Conservation (phyloP, 2,797 vertebrate species). For the Sciaenops ocellatus region DNA sequence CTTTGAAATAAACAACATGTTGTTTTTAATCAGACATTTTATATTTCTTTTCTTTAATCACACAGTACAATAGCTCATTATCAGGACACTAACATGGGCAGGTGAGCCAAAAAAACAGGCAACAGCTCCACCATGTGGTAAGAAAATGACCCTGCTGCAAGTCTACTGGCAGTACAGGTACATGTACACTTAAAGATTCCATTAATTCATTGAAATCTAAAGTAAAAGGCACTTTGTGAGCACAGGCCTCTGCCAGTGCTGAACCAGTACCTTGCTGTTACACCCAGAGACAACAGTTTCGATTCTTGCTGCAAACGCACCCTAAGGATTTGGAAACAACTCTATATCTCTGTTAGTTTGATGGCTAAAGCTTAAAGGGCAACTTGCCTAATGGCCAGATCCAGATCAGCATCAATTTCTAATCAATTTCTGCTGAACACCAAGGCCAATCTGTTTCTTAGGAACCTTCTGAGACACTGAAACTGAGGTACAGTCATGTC, state of each 20-base stretch:
- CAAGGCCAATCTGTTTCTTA: background rate
- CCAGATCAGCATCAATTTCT: background rate
- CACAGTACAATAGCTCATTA: background rate
- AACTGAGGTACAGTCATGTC: background rate
- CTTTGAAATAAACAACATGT: slow-evolving; percentile 71
- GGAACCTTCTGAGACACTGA: background rate
- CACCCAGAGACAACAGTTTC: background rate
- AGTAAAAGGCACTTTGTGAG: background rate
- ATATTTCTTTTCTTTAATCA: background rate
- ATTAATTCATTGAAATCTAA: slow-evolving; percentile 4
- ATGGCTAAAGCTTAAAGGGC: background rate
- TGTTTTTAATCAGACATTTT: background rate
- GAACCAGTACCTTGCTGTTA: slow-evolving; percentile 3
- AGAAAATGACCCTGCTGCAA: slow-evolving; percentile 20
- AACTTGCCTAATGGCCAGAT: background rate
- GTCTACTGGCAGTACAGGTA: slow-evolving; percentile 4
- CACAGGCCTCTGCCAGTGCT: background rate
- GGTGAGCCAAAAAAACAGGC: slow-evolving; percentile 17
- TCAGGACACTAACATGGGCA: slow-evolving; percentile 1
- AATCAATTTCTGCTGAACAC: background rate
- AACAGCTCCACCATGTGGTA: slow-evolving; percentile 78
- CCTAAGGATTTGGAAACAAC: background rate
- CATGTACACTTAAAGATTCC: background rate
- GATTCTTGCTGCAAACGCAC: slow-evolving; percentile 18
- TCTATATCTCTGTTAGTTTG: background rate